Evolutionary conservation across 2,113 vertebrate species (phyloP), one percentile per base, ranked within the genome.

Genomic region (Rhizomys pruinosus): DNA sequence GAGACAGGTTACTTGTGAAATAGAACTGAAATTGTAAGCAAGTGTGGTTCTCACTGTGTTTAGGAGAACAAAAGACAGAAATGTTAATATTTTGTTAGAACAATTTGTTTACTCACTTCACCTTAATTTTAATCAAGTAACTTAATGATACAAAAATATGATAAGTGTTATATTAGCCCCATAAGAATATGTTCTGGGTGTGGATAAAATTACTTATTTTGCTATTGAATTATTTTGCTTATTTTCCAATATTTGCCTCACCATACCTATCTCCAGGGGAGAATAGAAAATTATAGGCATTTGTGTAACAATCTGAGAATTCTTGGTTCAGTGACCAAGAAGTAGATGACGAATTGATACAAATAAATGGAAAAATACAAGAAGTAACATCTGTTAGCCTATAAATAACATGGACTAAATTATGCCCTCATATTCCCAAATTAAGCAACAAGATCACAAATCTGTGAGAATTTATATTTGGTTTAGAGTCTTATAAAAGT

Each of bases 11-110:
- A 25, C 16, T 81, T 93, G 1, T 90, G 20, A 93, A 78, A 72
- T 66, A n/a, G 90, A 81, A 84, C 59, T 91, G 32, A 93, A 69
- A 57, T 34, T 95, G 47, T 64, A 47, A 84, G 5, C 4, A 61
- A 39, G 93, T 77, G 16, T 17, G 20, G 8, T 0, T 88, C 10
- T 80, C 23, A 47, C 59, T 78, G 61, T 61, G 23, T 39, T 86
- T 68, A 71, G 10, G 16, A 16, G 12, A 69, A 84, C 47, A 44
- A 55, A n/a, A 2, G 25, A 5, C 29, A 29, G 17, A 74, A 29
- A 52, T 69, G 19, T 73, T 92, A 59, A 32, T 42, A 74, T n/a
- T 52, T 86, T 85, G 27, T 84, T 19, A 52, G 11, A 52, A 7
- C 47, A 52, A 44, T 23, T 20, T 89, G 32, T 7, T 47, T 76